Base-by-base conservation (phyloP, 53 echinoderm and acorn worm genomes). In the Paracentrotus lividus region DNA sequence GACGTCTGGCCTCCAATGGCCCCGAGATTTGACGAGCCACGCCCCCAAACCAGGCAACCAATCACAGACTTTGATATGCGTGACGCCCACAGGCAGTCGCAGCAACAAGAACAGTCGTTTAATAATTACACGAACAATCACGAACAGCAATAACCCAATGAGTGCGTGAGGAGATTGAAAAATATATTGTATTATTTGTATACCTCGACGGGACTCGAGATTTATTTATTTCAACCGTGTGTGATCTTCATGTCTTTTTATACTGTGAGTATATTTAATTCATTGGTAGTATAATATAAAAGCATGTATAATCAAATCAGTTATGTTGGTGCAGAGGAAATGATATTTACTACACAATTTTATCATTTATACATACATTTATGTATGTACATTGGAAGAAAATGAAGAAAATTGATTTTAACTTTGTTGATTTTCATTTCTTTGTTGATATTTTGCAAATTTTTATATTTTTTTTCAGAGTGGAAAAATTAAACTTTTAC, bases 11-110 rank as follows among this genome's bases (percentile, higher is more conserved):
- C 90, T 42, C 85, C 47, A 93, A 93, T 91, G 91, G 91, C 91
- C 91, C 91, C 31, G 91, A 49, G 76, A 29, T 72, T 29, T 75
- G 20, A 3, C 29, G 75, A 69, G 91, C 43, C 91, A 91, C 72
- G 91, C 91, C 91, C 91, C 91, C 76, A 76, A 27, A 33, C 72
- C 91, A 75, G 91, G 91, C 91, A 91, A 91, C 77, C 40, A 91
- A 91, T 91, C 91, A 91, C 76, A 69, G 91, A 72, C 75, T 91
- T 91, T 75, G 91, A 91, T 91, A 72, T 91, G 91, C 91, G 91
- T 75, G 91, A 91, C 77, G 76, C 91, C 75, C 91, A 91, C 76
- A 91, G 91, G 91, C 91, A 91, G 76, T 91, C 91, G 10, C 38
- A 72, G 72, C 72, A 72, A 72, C 72, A 72, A 72, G 72, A 72